Conservation (phyloP, 37 sponge, comb jelly and placozoan genomes). For the Ianthella basta region DNA sequence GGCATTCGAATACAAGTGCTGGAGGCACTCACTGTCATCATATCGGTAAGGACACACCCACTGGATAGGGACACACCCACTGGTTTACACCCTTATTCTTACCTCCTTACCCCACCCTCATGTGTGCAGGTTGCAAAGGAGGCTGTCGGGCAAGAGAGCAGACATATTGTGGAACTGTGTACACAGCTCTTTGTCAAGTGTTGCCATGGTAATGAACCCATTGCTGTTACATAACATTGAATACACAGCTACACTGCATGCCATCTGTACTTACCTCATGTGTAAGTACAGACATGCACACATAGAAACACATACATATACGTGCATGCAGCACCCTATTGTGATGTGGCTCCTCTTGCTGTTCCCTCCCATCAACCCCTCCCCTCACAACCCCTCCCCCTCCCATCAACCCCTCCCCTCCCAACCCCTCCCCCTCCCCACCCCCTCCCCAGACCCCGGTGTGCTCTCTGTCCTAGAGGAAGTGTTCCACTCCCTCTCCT, state of each 20-base stretch:
- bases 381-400: no score
- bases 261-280: not conserved
- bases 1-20: slow-evolving; percentile 19
- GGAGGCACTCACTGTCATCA: slow-evolving; percentile 20
- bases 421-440: not conserved
- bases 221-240: no score
- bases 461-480: slow-evolving; percentile 55
- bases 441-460: slow-evolving; percentile 52
- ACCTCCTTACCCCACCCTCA: not conserved
- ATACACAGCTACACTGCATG: not conserved
- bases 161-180: slow-evolving; percentile 20
- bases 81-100: not conserved
- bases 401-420: no score
- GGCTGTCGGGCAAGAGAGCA: not conserved
- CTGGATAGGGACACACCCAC: not conserved
- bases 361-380: no score
- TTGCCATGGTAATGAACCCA: not conserved
- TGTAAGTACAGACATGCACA: not conserved
- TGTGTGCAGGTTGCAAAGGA: slow-evolving; percentile 48
- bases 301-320: no score
- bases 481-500: slow-evolving; percentile 53
- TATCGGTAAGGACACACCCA: not conserved
- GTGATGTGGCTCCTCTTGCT: not conserved
- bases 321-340: not conserved
- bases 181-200: slow-evolving; percentile 31